Percentiles rank a stretch among this genome's conserved stretches.
phyloP scores from a whole-genome alignment of 2,888 invertebrate genomes.

The Hirtodrosophila duncani region DNA sequence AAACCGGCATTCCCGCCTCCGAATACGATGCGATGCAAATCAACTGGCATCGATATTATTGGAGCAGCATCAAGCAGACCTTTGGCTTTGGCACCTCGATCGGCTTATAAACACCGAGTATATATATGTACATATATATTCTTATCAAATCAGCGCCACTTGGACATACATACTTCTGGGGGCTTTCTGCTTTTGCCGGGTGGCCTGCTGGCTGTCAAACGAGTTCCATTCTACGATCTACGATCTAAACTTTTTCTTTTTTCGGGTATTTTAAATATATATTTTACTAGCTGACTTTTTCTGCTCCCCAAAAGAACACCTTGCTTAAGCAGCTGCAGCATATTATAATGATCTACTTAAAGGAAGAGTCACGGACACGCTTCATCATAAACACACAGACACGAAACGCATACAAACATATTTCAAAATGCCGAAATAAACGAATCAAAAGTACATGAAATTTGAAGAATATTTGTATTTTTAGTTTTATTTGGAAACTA shows the following conservation, averaged over 20 bases:
- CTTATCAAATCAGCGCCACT: no score
- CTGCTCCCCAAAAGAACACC: no score
- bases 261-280: no score
- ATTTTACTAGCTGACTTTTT: no score
- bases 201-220: constrained; percentile 12
- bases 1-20: constrained; percentile 89
- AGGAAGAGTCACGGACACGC: not conserved
- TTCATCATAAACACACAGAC: no score
- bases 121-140: no score
- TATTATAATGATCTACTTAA: not conserved
- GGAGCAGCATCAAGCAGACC: constrained; percentile 90
- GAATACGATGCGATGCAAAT: constrained; percentile 88
- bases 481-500: constrained; percentile 10
- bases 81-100: constrained; percentile 76
- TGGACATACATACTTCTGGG: constrained; percentile 8
- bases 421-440: constrained; percentile 21
- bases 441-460: no score
- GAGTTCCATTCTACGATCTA: constrained; percentile 14
- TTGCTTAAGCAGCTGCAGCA: no score
- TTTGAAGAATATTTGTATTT: constrained; percentile 7
- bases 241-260: no score
- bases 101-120: no score
- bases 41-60: constrained; percentile 97
- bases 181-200: no score
- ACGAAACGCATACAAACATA: no score